Evolutionary conservation across 1,140 invertebrate species (phyloP).

Genomic region (Drosophila azteca): DNA sequence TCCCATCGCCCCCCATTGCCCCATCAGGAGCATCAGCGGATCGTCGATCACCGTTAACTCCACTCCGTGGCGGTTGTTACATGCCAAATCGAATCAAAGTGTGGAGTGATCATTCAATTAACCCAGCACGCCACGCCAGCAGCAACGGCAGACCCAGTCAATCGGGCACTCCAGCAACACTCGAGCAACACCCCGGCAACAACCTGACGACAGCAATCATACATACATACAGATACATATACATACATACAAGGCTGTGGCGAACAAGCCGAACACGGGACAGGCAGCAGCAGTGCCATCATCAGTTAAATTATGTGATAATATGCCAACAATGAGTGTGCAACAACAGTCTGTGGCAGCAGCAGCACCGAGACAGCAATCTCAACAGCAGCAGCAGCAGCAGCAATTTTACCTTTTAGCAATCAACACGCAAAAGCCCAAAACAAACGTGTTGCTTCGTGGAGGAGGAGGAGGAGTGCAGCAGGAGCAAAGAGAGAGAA

Average conservation of each 20-base stretch:
- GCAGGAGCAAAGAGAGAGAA: background rate
- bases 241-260: slow-evolving; percentile 38
- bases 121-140: slow-evolving; percentile 63
- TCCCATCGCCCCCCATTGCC: background rate
- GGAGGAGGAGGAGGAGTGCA: slow-evolving; percentile 7
- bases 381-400: slow-evolving; percentile 16
- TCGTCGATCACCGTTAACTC: slow-evolving; percentile 59
- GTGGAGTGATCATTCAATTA: slow-evolving; percentile 81
- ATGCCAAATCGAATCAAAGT: slow-evolving; percentile 78
- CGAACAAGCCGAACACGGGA: slow-evolving; percentile 11
- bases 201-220: slow-evolving; percentile 61
- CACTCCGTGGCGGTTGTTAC: slow-evolving; percentile 22
- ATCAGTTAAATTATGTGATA: slow-evolving; percentile 82
- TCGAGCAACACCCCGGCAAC: slow-evolving; percentile 22
- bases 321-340: slow-evolving; percentile 81
- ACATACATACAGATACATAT: slow-evolving; percentile 7
- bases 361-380: slow-evolving; percentile 24
- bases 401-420: slow-evolving; percentile 53
- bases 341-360: slow-evolving; percentile 46
- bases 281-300: slow-evolving; percentile 59
- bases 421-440: slow-evolving; percentile 79
- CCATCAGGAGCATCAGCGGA: slow-evolving; percentile 8
- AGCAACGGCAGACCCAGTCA: slow-evolving; percentile 5
- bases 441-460: slow-evolving; percentile 67
- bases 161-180: slow-evolving; percentile 15